Evolutionary conservation across 2,888 invertebrate genomes (phyloP), one percentile per base, ranked within the genome.

Genomic region (Gisinianus flammeolus): DNA sequence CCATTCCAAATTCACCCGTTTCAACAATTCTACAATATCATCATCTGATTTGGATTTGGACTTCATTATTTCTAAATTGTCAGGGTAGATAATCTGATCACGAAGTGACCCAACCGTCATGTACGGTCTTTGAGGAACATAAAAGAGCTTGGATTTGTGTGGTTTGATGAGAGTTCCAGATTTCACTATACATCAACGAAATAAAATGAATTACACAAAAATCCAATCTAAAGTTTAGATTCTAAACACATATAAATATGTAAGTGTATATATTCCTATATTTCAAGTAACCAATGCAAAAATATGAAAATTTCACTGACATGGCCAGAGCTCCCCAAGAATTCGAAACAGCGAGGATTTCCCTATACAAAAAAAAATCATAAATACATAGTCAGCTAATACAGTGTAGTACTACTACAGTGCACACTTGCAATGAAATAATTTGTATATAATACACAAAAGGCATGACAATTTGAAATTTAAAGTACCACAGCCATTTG

Each of bases 401-500:
- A n/a, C n/a, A n/a, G n/a, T n/a, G n/a, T n/a, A n/a, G n/a, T n/a
- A n/a, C n/a, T n/a, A n/a, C n/a, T n/a, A n/a, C n/a, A n/a, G n/a
- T n/a, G n/a, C n/a, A n/a, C n/a, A n/a, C n/a, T n/a, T n/a, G n/a
- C n/a, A n/a, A n/a, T n/a, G n/a, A n/a, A n/a, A n/a, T n/a, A n/a
- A n/a, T n/a, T n/a, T n/a, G n/a, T n/a, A n/a, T n/a, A n/a, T n/a
- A n/a, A n/a, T n/a, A n/a, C n/a, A n/a, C n/a, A n/a, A n/a, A n/a
- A n/a, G n/a, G n/a, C n/a, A n/a, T n/a, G n/a, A n/a, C n/a, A n/a
- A n/a, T n/a, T n/a, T n/a, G n/a, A n/a, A n/a, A n/a, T n/a, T n/a
- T n/a, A n/a, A n/a, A n/a, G n/a, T n/a, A n/a, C n/a, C 98, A 87
- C 98, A 97, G 0, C 99, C 98, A 87, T 99, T 99, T 2, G 98